phyloP scores from a whole-genome alignment of 2,113 vertebrate genomes.

The Raja brachyura region DNA sequence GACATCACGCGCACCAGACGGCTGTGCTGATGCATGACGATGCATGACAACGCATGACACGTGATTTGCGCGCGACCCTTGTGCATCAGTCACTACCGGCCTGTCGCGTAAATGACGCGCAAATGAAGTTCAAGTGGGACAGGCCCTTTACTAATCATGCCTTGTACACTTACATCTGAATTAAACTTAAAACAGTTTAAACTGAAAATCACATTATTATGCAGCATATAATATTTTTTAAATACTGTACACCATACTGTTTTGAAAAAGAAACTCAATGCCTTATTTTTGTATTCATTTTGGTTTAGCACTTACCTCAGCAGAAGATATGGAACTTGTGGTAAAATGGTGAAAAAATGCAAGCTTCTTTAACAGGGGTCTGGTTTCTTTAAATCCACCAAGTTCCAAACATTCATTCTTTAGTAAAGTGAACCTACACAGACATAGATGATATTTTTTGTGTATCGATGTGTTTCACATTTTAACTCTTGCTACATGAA shows the following conservation, averaged over 20 bases:
- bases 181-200: background rate
- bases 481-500: background rate
- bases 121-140: too few relatives aligned
- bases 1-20: too few relatives aligned
- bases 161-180: too few relatives aligned
- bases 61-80: too few relatives aligned
- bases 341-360: constrained; percentile 5
- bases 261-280: background rate
- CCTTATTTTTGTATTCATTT: background rate
- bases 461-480: background rate
- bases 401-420: background rate
- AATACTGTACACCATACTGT: background rate
- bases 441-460: background rate
- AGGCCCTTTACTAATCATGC: too few relatives aligned
- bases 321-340: constrained; percentile 14
- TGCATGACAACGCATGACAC: too few relatives aligned
- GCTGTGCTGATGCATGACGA: too few relatives aligned
- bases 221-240: background rate
- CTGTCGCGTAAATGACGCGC: too few relatives aligned
- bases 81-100: too few relatives aligned
- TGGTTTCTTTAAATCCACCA: background rate
- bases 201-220: background rate
- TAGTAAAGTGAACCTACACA: constrained; percentile 7
- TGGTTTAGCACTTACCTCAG: background rate
- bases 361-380: background rate